phyloP scores from a whole-genome alignment of 1,140 invertebrate species.

The Mycetomoellerius zeteki region DNA sequence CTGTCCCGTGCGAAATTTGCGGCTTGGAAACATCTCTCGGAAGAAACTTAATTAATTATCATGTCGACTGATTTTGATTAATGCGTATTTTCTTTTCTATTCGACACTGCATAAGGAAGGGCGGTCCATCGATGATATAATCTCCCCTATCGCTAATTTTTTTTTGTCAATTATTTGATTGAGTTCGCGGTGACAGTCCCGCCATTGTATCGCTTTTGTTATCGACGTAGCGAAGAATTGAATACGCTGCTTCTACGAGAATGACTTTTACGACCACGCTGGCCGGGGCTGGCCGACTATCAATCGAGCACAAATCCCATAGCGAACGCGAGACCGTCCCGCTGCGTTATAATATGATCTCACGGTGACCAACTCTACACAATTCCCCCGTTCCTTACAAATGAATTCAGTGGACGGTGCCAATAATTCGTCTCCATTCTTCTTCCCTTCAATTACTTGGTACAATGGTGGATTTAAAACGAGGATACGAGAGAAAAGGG shows the following conservation, averaged over 20 bases:
- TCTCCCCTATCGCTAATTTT: background rate
- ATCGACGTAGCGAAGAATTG: slow-evolving; percentile 29
- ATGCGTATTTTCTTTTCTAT: slow-evolving; percentile 11
- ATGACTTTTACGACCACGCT: background rate
- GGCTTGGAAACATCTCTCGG: slow-evolving; percentile 53
- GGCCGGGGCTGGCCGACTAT: background rate
- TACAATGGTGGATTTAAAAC: slow-evolving; percentile 66
- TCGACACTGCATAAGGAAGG: background rate
- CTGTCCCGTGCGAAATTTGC: slow-evolving; percentile 56
- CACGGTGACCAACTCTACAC: slow-evolving; percentile 49
- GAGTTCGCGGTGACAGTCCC: background rate
- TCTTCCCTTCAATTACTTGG: slow-evolving; percentile 24
- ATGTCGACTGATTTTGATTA: slow-evolving; percentile 61
- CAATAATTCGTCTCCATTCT: slow-evolving; percentile 61
- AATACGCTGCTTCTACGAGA: background rate
- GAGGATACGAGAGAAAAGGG: slow-evolving; percentile 10
- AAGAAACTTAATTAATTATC: slow-evolving; percentile 63
- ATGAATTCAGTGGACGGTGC: slow-evolving; percentile 63
- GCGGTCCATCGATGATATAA: background rate
- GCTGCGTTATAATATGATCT: slow-evolving; percentile 63
- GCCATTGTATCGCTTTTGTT: slow-evolving; percentile 46
- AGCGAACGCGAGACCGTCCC: background rate
- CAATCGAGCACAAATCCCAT: slow-evolving; percentile 34
- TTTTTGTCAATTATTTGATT: slow-evolving; percentile 46
- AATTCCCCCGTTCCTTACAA: slow-evolving; percentile 67